phyloP scores from a whole-genome alignment of 2,113 vertebrate species.

The Anthoscopus minutus region DNA sequence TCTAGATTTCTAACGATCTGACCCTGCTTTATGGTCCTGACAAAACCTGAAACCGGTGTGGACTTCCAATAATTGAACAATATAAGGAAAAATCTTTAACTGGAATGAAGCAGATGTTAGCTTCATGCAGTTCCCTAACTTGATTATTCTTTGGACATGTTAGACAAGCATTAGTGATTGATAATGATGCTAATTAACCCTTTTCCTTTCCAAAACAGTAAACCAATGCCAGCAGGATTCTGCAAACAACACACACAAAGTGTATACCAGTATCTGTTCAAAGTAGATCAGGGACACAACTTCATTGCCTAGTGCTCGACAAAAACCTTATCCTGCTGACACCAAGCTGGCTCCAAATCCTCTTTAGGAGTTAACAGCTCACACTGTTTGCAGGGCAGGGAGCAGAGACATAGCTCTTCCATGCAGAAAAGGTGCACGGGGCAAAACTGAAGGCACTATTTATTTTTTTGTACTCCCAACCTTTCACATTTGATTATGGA shows the following conservation, averaged over 20 bases:
- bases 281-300: constrained; percentile 1
- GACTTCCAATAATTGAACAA: constrained; percentile 58
- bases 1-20: constrained; percentile 61
- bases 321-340: not conserved
- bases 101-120: constrained; percentile 78
- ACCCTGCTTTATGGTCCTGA: constrained; percentile 66
- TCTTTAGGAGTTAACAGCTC: not conserved
- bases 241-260: constrained; percentile 59
- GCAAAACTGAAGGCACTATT: not conserved
- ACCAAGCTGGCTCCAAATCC: not conserved
- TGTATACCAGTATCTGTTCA: constrained; percentile 39
- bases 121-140: constrained; percentile 75
- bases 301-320: not conserved
- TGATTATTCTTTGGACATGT: constrained; percentile 81
- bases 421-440: not conserved
- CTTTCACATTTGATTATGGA: not conserved
- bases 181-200: constrained; percentile 80
- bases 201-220: constrained; percentile 70
- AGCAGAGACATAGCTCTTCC: not conserved
- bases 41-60: constrained; percentile 49
- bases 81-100: constrained; percentile 67
- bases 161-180: constrained; percentile 80
- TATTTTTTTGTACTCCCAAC: not conserved
- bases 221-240: constrained; percentile 61
- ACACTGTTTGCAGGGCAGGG: not conserved